Evolutionary conservation across 64 coral and sea anemone species (phyloP).

Genomic region (Montipora cactus): DNA sequence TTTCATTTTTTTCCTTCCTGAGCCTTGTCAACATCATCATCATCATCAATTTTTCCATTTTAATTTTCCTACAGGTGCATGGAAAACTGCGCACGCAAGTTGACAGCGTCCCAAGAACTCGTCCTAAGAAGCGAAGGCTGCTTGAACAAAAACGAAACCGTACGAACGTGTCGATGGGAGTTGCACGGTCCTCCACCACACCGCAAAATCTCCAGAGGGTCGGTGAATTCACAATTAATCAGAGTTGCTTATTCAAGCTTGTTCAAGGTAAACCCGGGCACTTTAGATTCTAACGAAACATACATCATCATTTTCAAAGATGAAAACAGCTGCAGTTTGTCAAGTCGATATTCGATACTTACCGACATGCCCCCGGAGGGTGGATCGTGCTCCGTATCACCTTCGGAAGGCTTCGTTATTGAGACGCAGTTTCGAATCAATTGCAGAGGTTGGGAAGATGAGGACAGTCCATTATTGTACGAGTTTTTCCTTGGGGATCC

Average conservation of each 20-base stretch:
- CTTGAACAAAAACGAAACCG: background rate
- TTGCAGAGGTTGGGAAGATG: conserved; percentile 58
- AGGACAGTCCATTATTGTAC: conserved; percentile 71
- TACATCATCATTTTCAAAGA: conserved; percentile 36
- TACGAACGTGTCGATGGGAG: conserved; percentile 22
- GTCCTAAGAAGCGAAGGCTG: conserved; percentile 19
- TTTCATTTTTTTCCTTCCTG: background rate
- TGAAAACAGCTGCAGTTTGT: background rate
- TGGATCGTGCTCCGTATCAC: conserved; percentile 48
- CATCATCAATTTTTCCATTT: background rate
- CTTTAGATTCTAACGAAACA: conserved; percentile 22
- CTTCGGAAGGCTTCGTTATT: conserved; percentile 26
- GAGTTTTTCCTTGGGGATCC: conserved; percentile 50
- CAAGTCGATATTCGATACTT: conserved; percentile 3
- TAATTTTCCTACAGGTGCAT: conserved; percentile 20
- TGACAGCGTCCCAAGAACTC: conserved; percentile 2
- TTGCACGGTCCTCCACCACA: conserved; percentile 1
- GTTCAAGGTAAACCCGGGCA: conserved; percentile 16
- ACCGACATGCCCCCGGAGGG: conserved; percentile 41
- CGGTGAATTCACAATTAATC: background rate
- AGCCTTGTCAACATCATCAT: background rate
- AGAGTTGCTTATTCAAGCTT: background rate
- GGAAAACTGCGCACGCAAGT: conserved; percentile 51
- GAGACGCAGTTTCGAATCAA: conserved; percentile 58
- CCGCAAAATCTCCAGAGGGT: background rate